Evolutionary conservation across 2,113 vertebrate genomes (phyloP).

Genomic region (Callipepla californica): DNA sequence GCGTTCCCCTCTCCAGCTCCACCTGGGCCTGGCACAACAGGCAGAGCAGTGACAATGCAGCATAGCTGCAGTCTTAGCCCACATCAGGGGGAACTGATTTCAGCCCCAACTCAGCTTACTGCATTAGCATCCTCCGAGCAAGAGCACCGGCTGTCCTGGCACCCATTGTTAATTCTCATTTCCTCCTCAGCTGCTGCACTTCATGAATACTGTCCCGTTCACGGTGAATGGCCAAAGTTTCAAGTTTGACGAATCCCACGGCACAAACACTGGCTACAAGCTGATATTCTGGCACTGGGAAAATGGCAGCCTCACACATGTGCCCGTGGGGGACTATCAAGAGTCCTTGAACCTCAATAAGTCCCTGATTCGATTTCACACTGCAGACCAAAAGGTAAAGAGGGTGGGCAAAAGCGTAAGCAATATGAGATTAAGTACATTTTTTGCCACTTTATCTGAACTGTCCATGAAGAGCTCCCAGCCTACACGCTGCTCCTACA

Average conservation of each 20-base stretch:
- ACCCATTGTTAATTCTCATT: not conserved
- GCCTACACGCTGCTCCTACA: not conserved
- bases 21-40: not conserved
- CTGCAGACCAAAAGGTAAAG: constrained; percentile 61
- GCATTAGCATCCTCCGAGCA: not conserved
- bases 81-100: not conserved
- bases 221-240: constrained; percentile 55
- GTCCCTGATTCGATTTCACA: constrained; percentile 82
- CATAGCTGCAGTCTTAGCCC: rapidly evolving
- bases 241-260: constrained; percentile 79
- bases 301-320: not conserved
- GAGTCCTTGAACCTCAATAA: constrained; percentile 66
- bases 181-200: constrained; percentile 76
- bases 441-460: no score
- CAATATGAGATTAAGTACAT: not conserved
- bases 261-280: constrained; percentile 79
- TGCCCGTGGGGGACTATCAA: constrained; percentile 77
- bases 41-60: not conserved
- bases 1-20: not conserved
- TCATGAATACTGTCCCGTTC: constrained; percentile 77
- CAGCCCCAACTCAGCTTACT: not conserved
- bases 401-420: rapidly evolving
- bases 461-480: not conserved
- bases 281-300: constrained; percentile 85
- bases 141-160: not conserved